Percentiles rank a stretch among this genome's conserved stretches.
phyloP scores from a whole-genome alignment of 1,140 invertebrate species.

The Cherax destructor region DNA sequence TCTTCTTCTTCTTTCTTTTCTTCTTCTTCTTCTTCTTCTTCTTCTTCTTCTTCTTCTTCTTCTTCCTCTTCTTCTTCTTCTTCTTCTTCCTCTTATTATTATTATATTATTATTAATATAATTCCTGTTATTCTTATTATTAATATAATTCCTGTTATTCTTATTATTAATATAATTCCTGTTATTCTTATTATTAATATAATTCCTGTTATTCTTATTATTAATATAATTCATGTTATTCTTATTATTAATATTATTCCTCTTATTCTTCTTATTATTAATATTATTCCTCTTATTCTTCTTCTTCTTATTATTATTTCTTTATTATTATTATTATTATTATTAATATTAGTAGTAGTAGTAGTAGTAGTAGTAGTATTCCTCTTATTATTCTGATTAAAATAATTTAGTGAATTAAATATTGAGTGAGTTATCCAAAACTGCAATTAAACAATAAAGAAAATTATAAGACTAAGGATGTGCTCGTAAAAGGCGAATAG shows the following conservation, averaged over 20 bases:
- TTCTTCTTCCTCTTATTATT: too few relatives aligned
- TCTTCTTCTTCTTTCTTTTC: background rate
- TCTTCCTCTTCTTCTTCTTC: conserved; percentile 11
- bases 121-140: background rate
- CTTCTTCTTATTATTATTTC: background rate
- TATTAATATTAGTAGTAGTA: too few relatives aligned
- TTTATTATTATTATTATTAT: background rate
- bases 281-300: background rate
- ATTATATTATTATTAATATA: background rate
- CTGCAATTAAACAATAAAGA: too few relatives aligned
- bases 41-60: background rate
- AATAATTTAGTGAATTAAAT: too few relatives aligned
- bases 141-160: too few relatives aligned
- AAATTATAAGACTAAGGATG: too few relatives aligned
- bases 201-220: background rate
- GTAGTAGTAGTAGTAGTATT: too few relatives aligned
- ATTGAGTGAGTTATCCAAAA: too few relatives aligned
- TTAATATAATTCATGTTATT: too few relatives aligned
- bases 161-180: too few relatives aligned
- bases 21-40: background rate
- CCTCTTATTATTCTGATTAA: background rate
- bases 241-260: background rate
- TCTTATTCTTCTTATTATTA: background rate
- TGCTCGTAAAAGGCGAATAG: too few relatives aligned
- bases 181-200: background rate